Evolutionary conservation across 2,888 invertebrate genomes (phyloP), one percentile per base, ranked within the genome.

Genomic region (Peribatodes rhomboidaria): DNA sequence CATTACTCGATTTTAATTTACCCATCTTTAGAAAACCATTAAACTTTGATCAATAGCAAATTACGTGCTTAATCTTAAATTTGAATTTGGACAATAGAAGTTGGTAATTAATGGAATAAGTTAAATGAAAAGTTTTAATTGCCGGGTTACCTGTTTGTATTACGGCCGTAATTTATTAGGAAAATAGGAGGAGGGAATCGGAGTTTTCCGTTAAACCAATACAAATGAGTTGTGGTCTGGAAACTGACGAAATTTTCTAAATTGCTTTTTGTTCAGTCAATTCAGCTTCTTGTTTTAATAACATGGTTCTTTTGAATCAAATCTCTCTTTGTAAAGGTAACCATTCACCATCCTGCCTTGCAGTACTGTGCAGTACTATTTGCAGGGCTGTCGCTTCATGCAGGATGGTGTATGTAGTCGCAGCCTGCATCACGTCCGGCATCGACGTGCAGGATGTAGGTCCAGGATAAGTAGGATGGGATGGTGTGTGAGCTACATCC

Each of bases 41-140:
- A 41, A 41, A 58, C 37, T 52, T 52, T 27, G 11, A 44, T 35
- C 55, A 55, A 55, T 55, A 20, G 44, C 35, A 57, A 41, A 64
- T 60, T 63, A 50, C 49, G 44, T 33, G 49, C 33, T 63, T 49
- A 67, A 63, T 47, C 56, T 65, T 37, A 37, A 44, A 47, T 22
- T 44, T 39, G 55, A 56, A 52, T 60, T 58, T 42, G 22, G 41
- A 67, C 67, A 59, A 64, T 55, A 58, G 46, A 46, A 55, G 33
- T 58, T 22, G 37, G 63, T 52, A 55, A 69, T 42, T 18, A 71
- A 52, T 16, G 37, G 61, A 53, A 65, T 67, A 61, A 70, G 61
- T 72, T 67, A 61, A 52, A 35, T 46, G 67, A 65, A 70, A 71
- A 72, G 63, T 72, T 72, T 72, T 61, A 72, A 72, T 70, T 68